These are phyloP conservation scores for Chaetodon auriga DNA, from an alignment of 2,113 vertebrate species.

Conservation along the genomic window DNA sequence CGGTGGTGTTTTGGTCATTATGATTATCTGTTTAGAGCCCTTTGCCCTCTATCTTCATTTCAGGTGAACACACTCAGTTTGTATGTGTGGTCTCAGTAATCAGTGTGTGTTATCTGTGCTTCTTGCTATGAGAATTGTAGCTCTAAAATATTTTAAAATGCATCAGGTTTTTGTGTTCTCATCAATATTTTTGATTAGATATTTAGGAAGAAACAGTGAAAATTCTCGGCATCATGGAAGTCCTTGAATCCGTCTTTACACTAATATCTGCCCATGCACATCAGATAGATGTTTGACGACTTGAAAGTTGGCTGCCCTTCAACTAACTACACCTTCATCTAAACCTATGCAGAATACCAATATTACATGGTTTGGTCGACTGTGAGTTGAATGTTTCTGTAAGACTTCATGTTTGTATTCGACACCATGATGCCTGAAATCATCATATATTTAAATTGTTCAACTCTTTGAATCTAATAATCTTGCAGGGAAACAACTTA, in stretches of 20 bases:
- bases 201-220: background rate
- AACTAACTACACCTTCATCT: slow-evolving; percentile 7
- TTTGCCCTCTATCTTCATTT: background rate
- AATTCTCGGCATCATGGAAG: background rate
- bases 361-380: slow-evolving; percentile 1
- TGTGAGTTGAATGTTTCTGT: background rate
- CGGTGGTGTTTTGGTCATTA: background rate
- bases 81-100: background rate
- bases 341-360: background rate
- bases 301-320: slow-evolving; percentile 34
- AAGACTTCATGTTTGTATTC: background rate
- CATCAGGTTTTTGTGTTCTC: background rate
- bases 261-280: background rate
- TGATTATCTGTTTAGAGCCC: background rate
- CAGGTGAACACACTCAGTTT: background rate
- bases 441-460: slow-evolving; percentile 3
- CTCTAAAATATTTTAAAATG: background rate
- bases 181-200: background rate
- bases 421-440: background rate
- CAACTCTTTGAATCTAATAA: background rate
- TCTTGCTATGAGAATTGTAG: background rate
- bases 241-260: background rate
- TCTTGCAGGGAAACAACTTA: background rate
- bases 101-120: background rate
- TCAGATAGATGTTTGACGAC: background rate